phyloP scores from a whole-genome alignment of 1,140 invertebrate species.

The Drosophila sulfurigaster region DNA sequence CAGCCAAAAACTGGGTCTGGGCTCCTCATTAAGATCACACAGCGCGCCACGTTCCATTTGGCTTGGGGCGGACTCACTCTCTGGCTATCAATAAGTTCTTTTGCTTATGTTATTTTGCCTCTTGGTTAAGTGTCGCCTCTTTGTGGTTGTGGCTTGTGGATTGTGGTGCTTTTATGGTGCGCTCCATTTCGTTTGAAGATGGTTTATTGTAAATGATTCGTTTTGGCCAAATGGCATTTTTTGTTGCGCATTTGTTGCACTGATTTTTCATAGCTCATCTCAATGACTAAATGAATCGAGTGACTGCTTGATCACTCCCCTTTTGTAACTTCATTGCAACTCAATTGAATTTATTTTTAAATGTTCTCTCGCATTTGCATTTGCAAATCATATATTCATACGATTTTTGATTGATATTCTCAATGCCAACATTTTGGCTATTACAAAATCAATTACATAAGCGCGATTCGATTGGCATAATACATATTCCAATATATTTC shows the following conservation, averaged over 20 bases:
- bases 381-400: not conserved
- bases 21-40: slow-evolving; percentile 74
- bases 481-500: not conserved
- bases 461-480: not conserved
- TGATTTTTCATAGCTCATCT: slow-evolving; percentile 70
- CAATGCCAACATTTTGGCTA: slow-evolving; percentile 51
- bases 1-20: slow-evolving; percentile 14
- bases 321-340: slow-evolving; percentile 4
- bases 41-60: slow-evolving; percentile 76
- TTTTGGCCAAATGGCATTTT: slow-evolving; percentile 79
- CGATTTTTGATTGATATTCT: slow-evolving; percentile 18
- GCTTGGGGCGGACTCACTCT: slow-evolving; percentile 14
- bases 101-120: not conserved
- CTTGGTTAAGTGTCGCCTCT: slow-evolving; percentile 37
- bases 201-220: slow-evolving; percentile 84
- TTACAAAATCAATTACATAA: slow-evolving; percentile 67
- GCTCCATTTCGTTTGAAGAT: slow-evolving; percentile 83
- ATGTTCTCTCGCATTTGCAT: not conserved
- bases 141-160: slow-evolving; percentile 48
- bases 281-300: not conserved
- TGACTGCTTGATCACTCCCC: not conserved
- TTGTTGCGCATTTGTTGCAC: slow-evolving; percentile 76
- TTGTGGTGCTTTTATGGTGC: slow-evolving; percentile 51
- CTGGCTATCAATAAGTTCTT: slow-evolving; percentile 29
- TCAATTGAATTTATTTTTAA: not conserved